A percentile compares a stretch with the other conserved stretches of the same genome.
Conservation (phyloP, 2,888 invertebrate genomes). For the Conchocele bisecta region DNA sequence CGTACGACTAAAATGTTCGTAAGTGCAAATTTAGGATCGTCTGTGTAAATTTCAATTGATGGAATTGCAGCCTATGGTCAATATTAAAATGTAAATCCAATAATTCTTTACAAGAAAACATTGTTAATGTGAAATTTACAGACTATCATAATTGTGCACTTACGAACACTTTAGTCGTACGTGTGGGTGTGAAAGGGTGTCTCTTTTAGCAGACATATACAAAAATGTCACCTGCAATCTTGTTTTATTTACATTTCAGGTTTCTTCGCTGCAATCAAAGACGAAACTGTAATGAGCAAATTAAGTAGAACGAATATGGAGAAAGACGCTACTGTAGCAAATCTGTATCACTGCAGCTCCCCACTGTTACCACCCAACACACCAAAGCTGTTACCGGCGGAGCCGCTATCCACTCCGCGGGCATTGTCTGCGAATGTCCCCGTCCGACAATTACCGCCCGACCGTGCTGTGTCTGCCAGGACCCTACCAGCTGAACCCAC, state of each 20-base stretch:
- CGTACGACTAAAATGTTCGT: no score
- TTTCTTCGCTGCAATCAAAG: conserved; percentile 60
- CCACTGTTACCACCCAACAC: conserved; percentile 48
- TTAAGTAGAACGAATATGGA: conserved; percentile 37
- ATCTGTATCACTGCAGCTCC: conserved; percentile 59
- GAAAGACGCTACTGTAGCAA: conserved; percentile 47
- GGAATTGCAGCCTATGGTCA: no score
- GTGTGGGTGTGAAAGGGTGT: no score
- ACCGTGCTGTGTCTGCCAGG: conserved; percentile 44
- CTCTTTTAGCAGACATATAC: no score
- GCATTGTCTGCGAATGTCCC: conserved; percentile 55
- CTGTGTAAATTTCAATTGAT: no score
- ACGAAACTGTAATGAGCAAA: conserved; percentile 40
- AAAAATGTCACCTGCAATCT: no score
- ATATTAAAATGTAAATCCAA: no score
- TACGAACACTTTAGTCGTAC: no score
- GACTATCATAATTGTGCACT: no score
- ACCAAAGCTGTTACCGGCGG: conserved; percentile 47
- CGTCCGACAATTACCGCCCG: conserved; percentile 19
- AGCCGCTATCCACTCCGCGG: conserved; percentile 50
- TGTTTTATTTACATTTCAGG: conserved; percentile 49
- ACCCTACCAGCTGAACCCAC: conserved; percentile 44
- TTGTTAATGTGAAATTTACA: no score
- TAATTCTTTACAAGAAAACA: no score
- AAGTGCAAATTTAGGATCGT: no score